These are phyloP conservation scores for Leucophora obtusa DNA, from an alignment of 2,888 invertebrate genomes.

Conservation along the genomic window DNA sequence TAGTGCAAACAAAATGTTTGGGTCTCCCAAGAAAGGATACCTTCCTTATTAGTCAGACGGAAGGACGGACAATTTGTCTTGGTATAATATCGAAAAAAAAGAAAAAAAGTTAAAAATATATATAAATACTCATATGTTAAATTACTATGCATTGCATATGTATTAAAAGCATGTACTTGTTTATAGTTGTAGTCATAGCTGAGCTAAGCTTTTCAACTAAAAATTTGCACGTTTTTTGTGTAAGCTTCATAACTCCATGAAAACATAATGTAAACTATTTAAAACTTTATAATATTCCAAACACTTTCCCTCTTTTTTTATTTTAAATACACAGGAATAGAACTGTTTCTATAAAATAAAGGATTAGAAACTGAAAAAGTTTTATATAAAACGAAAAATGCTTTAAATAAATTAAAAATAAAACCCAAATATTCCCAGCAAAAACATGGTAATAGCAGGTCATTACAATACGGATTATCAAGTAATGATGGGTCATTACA, in stretches of 20 bases:
- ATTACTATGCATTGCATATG: constrained; percentile 42
- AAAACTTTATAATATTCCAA: constrained; percentile 23
- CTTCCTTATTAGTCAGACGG: not conserved
- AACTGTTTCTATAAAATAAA: too few relatives aligned
- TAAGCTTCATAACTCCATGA: constrained; percentile 31
- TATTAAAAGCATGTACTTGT: constrained; percentile 11
- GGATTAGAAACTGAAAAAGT: not conserved
- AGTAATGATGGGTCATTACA: too few relatives aligned
- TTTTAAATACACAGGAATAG: too few relatives aligned
- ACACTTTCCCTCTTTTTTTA: not conserved
- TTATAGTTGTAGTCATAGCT: constrained; percentile 28
- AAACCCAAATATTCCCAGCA: too few relatives aligned
- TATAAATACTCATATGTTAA: constrained; percentile 45
- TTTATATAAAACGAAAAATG: not conserved
- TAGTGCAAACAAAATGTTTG: too few relatives aligned
- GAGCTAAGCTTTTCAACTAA: constrained; percentile 26
- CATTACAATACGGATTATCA: too few relatives aligned
- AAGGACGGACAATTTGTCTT: constrained; percentile 24
- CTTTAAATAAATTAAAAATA: too few relatives aligned
- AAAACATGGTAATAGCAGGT: too few relatives aligned
- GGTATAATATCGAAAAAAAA: not conserved
- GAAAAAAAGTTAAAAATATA: constrained; percentile 20
- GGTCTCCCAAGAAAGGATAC: too few relatives aligned
- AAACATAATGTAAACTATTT: constrained; percentile 29
- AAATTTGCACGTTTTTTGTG: constrained; percentile 40